Evolutionary conservation across 2,113 vertebrate genomes (phyloP).

Genomic region (Albula goreensis): DNA sequence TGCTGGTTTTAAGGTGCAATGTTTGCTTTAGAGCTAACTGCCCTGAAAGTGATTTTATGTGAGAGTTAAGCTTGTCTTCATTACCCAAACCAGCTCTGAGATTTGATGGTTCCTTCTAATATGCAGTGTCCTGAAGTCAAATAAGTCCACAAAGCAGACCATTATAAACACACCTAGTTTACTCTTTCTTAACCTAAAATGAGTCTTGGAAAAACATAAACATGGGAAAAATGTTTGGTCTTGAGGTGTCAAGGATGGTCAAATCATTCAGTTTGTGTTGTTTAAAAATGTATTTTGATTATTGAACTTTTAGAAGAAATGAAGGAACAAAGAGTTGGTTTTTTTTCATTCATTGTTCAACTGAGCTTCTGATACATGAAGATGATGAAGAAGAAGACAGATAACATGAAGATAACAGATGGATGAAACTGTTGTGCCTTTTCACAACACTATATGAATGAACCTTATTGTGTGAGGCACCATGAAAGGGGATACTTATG

Average conservation of each 20-base stretch:
- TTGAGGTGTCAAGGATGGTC: too few relatives aligned
- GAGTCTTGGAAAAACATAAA: not conserved
- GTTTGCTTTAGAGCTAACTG: not conserved
- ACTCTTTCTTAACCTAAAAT: not conserved
- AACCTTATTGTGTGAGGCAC: not conserved
- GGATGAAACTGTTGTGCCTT: not conserved
- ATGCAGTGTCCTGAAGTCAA: not conserved
- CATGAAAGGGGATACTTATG: not conserved
- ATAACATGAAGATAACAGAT: not conserved
- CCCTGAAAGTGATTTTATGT: not conserved
- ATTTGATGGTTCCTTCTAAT: not conserved
- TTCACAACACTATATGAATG: not conserved
- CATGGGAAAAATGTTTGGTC: not conserved
- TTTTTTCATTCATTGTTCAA: not conserved
- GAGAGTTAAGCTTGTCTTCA: not conserved
- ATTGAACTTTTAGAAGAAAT: too few relatives aligned
- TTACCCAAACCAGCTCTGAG: not conserved
- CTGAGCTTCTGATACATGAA: not conserved
- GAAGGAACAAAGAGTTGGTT: too few relatives aligned
- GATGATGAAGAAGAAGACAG: not conserved
- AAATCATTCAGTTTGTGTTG: too few relatives aligned
- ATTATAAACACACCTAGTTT: not conserved
- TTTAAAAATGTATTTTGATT: too few relatives aligned
- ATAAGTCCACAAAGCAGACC: not conserved
- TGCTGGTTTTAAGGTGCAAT: not conserved